Base-by-base conservation (phyloP, 2,888 invertebrate genomes). In the Clunio marinus region DNA sequence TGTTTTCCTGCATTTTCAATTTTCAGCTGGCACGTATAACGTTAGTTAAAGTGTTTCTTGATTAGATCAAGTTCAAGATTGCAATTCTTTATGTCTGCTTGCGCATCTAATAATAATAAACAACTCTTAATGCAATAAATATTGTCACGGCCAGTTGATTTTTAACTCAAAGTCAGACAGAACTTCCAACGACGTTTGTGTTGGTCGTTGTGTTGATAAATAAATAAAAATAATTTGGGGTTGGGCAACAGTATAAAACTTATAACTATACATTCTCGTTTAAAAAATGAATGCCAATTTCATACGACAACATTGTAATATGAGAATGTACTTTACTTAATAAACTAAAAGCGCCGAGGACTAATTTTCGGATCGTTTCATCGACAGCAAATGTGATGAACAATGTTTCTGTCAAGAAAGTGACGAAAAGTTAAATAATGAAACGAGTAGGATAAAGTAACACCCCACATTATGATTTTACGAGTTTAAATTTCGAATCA, bases 31-130 rank as follows among this genome's bases (percentile, higher is more conserved):
- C 41, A 41, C 41, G 62, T 8, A 55, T 20, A 10, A 22, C n/a
- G n/a, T n/a, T n/a, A n/a, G n/a, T 60, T 60, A 20, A 25, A 45
- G 45, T 27, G 37, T 35, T 32, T 35, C 32, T 15, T 35, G n/a
- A 27, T 57, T 27, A 32, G 35, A 66, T 51, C 66, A 66, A 66
- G 66, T 66, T 66, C 66, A 66, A 66, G 66, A 66, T 51, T 66
- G 66, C 35, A 66, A 55, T 55, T 22, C 5, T 57, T 24, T 25
- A 57, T 24, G 51, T 51, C 17, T 51, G 25, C 32, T 32, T 25
- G 27, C 27, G 57, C 5, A 57, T 20, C 17, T 10, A 27, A 13
- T 8, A 27, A 20, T 22, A 57, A 24, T 20, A 4, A 27, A 57
- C 5, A 2, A 7, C 2, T 51, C 22, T 51, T 51, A 22, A 4